Percentiles rank a stretch among this genome's conserved stretches.
phyloP scores from a whole-genome alignment of 2,888 invertebrate species.

The Pammene fasciana region DNA sequence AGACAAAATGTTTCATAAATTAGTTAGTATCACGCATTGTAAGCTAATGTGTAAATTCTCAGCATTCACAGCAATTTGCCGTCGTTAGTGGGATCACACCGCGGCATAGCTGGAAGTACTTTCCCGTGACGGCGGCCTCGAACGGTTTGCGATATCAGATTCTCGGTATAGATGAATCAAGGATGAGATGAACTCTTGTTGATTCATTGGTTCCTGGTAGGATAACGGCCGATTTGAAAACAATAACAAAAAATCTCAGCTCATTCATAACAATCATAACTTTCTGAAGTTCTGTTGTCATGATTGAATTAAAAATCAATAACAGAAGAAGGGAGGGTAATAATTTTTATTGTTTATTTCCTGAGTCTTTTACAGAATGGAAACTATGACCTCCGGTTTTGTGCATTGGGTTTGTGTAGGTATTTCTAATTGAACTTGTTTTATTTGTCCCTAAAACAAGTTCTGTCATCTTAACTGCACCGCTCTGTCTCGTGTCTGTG shows the following conservation, averaged over 20 bases:
- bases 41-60: constrained; percentile 40
- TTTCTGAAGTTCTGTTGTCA: too few relatives aligned
- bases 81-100: constrained; percentile 56
- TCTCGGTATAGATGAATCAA: constrained; percentile 58
- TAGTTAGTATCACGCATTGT: constrained; percentile 31
- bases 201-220: constrained; percentile 43
- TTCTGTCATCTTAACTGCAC: too few relatives aligned
- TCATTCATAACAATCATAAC: neutral
- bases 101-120: constrained; percentile 66
- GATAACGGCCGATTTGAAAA: constrained; percentile 20
- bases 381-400: too few relatives aligned
- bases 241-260: constrained; percentile 1
- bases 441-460: too few relatives aligned
- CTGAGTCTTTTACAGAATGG: too few relatives aligned
- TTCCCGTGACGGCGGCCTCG: constrained; percentile 79
- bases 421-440: too few relatives aligned
- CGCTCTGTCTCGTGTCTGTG: too few relatives aligned
- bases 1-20: neutral
- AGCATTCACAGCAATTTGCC: constrained; percentile 52
- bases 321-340: too few relatives aligned
- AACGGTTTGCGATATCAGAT: constrained; percentile 61
- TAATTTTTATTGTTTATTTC: too few relatives aligned
- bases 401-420: too few relatives aligned
- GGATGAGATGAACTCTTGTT: constrained; percentile 43
- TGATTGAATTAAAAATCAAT: too few relatives aligned